Evolutionary conservation across 2,888 invertebrate genomes (phyloP), one percentile per base, ranked within the genome.

Genomic region (Protophormia terraenovae): DNA sequence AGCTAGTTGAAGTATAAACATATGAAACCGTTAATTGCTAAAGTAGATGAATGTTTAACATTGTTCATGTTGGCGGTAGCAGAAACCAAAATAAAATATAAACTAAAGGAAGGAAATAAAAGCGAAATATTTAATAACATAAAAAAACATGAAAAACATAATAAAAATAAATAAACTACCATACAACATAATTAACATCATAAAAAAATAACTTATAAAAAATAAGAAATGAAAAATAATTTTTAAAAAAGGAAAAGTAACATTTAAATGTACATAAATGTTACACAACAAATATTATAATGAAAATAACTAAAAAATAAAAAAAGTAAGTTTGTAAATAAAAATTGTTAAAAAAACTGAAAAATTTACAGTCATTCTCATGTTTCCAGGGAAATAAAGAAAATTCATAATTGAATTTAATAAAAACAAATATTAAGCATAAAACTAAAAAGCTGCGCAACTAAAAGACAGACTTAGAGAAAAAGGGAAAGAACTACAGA

Each of bases 31-130:
- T 35, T 66, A 73, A 80, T 73, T 72, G 80, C 19, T 66, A 58
- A 66, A 78, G 55, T 64, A 73, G 16, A 58, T 80, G 64, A 82
- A 76, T 82, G 66, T 69, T 76, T n/a, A 75, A 76, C 32, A 82
- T 62, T 83, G 76, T 69, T 69, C 41, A 71, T 50, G 47, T 45
- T 81, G 69, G 41, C 55, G 35, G 24, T 10, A 53, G 55, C 41
- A n/a, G 22, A 32, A 79, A 53, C 6, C n/a, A 45, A 60, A 66
- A 41, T 29, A 27, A 55, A 58, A 32, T 60, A 16, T 35, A 55
- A 77, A 77, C 19, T 38, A 71, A 50, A 35, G 41, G 38, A 60
- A 66, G 35, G 22, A 66, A 50, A 66, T 38, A 27, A 66, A 35
- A 75, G 62, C 27, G 19, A 19, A 81, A 29, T 35, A 24, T 45